Conservation (phyloP, 2,888 invertebrate species). For the Parelbella ahira region DNA sequence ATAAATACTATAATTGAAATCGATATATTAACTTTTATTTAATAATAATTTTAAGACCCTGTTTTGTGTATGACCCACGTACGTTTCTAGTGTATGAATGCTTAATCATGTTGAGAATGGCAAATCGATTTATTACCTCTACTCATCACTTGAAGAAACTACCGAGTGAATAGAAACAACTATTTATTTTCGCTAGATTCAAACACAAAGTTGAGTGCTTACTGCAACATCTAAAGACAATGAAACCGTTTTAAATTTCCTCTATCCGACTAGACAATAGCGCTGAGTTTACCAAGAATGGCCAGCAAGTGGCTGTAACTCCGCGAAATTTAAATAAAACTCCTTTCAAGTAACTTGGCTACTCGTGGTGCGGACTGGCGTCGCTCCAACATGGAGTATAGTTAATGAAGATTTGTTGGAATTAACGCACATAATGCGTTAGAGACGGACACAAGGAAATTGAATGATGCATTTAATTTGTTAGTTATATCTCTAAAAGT, state of each 20-base stretch:
- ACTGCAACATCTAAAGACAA: slow-evolving; percentile 18
- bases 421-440: slow-evolving; percentile 9
- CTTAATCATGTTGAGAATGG: too few species aligned
- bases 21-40: too few species aligned
- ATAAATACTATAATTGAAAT: too few species aligned
- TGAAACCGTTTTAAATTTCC: slow-evolving; percentile 14
- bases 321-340: slow-evolving; percentile 24
- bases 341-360: slow-evolving; percentile 21
- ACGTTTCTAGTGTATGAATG: too few species aligned
- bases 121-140: too few species aligned
- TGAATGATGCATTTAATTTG: neutral
- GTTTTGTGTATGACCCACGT: too few species aligned
- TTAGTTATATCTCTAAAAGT: too few species aligned
- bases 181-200: slow-evolving; percentile 14
- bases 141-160: too few species aligned
- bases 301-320: slow-evolving; percentile 21
- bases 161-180: too few species aligned
- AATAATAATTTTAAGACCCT: too few species aligned
- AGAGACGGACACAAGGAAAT: neutral
- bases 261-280: slow-evolving; percentile 18
- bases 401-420: slow-evolving; percentile 15
- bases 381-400: slow-evolving; percentile 9
- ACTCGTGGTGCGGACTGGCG: slow-evolving; percentile 15
- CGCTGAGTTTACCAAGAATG: slow-evolving; percentile 20
- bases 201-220: slow-evolving; percentile 20